A percentile compares a stretch with the other conserved stretches of the same genome.
Evolutionary conservation across 2,113 vertebrate genomes (phyloP).

Genomic region (Vulpes ferrilata): DNA sequence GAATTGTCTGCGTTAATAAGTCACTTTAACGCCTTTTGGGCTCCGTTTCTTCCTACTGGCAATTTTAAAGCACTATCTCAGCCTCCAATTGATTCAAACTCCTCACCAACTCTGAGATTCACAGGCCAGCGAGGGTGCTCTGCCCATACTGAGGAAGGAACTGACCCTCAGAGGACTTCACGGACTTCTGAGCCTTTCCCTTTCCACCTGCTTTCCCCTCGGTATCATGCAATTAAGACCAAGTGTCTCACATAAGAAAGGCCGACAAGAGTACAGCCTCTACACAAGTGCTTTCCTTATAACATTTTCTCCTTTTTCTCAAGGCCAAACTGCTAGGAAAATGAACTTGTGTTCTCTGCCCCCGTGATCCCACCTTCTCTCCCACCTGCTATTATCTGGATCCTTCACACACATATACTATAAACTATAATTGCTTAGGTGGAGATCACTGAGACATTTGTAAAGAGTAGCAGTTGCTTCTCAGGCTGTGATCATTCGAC

Average conservation of each 20-base stretch:
- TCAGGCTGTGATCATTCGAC: neutral
- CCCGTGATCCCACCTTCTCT: neutral
- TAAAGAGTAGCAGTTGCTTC: neutral
- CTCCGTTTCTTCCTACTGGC: neutral
- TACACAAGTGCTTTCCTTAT: neutral
- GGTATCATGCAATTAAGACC: neutral
- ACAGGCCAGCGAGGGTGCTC: no score
- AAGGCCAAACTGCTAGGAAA: neutral
- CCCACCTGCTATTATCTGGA: neutral
- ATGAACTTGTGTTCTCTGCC: neutral
- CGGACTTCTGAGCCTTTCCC: neutral
- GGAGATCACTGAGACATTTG: neutral
- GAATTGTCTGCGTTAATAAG: neutral
- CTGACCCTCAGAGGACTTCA: neutral
- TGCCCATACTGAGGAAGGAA: neutral
- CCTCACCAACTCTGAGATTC: neutral
- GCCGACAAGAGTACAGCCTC: neutral
- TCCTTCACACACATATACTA: neutral
- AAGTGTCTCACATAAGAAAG: neutral
- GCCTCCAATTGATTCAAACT: neutral
- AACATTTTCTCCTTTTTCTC: neutral
- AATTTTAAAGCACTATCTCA: neutral
- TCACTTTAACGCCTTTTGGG: neutral
- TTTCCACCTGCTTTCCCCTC: neutral
- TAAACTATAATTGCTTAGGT: no score